phyloP scores from a whole-genome alignment of 2,888 invertebrate species.

The Drosophila affinis region DNA sequence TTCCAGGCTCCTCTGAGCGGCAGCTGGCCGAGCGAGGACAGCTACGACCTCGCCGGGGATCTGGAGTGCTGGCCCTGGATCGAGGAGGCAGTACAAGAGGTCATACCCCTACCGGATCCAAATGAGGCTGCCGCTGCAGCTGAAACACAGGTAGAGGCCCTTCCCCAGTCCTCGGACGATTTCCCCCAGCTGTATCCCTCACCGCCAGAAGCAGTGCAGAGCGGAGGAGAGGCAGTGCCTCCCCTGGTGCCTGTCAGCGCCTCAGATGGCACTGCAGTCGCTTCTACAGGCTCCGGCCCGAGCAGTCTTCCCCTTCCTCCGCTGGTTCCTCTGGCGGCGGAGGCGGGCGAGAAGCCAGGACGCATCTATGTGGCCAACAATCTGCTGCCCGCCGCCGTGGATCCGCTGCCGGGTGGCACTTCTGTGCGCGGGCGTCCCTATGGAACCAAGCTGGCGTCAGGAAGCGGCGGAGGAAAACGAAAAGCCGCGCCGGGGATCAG shows the following conservation, averaged over 20 bases:
- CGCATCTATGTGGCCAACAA: conserved; percentile 83
- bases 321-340: conserved; percentile 46
- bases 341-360: conserved; percentile 71
- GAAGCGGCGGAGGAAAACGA: conserved; percentile 62
- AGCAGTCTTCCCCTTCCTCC: conserved; percentile 57
- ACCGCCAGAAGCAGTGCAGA: conserved; percentile 6
- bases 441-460: conserved; percentile 80
- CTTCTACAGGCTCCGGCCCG: conserved; percentile 6
- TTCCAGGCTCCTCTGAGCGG: conserved; percentile 37
- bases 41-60: conserved; percentile 73
- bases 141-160: not conserved
- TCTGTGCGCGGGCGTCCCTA: conserved; percentile 82
- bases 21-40: conserved; percentile 65
- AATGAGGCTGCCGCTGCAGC: conserved; percentile 34
- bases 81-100: conserved; percentile 47
- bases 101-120: not conserved
- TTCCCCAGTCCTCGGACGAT: conserved; percentile 38
- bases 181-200: conserved; percentile 52
- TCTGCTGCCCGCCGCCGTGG: conserved; percentile 68
- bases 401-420: conserved; percentile 67
- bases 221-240: conserved; percentile 51
- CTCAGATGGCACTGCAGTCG: conserved; percentile 2
- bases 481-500: conserved; percentile 55
- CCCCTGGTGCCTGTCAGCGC: conserved; percentile 69
- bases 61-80: conserved; percentile 76